Base-by-base conservation (phyloP, 2,113 vertebrate species). In the Sakesphorus luctuosus region DNA sequence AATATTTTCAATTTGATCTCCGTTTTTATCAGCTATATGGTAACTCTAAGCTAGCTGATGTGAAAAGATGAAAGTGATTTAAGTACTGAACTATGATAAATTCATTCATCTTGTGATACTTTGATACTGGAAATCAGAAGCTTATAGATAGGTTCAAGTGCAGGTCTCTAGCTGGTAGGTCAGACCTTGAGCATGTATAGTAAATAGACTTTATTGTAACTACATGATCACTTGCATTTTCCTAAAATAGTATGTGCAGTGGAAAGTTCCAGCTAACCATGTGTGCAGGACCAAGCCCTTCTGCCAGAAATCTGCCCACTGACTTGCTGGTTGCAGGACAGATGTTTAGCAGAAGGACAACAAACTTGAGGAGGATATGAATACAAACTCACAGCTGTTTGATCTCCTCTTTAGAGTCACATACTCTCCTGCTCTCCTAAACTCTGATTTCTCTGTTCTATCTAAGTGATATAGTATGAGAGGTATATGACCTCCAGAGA, bases 401-500 rank as follows among this genome's bases (percentile, higher is more conserved):
- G 40, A 85, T 89, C 77, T 87, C 20, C 79, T 87, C 35, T 90
- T 80, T n/a, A 52, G 50, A 69, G 83, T 26, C 59, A 78, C 13
- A 65, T 94, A 38, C 71, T 89, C 68, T 84, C 43, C 36, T 79
- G 31, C n/a, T 84, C 78, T 84, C 53, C 84, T 84, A 68, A 97
- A 84, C 52, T 95, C 82, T 91, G 68, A 79, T 84, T 93, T 86
- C 63, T 69, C 71, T 82, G 47, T 72, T 89, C 38, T 63, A 5
- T 73, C 78, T 80, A 63, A 88, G 55, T 81, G 59, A 12, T 77
- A 84, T 86, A 90, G 29, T 84, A 55, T 50, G 52, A 88, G 84
- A 88, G 80, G 47, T 87, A 40, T 73, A 89, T 93, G 91, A 93
- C 89, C 84, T 91, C 84, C 71, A 66, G 56, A 84, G 75, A 81